These are phyloP conservation scores for Euclidia mi DNA, from an alignment of 2,888 invertebrate species.

Conservation along the genomic window DNA sequence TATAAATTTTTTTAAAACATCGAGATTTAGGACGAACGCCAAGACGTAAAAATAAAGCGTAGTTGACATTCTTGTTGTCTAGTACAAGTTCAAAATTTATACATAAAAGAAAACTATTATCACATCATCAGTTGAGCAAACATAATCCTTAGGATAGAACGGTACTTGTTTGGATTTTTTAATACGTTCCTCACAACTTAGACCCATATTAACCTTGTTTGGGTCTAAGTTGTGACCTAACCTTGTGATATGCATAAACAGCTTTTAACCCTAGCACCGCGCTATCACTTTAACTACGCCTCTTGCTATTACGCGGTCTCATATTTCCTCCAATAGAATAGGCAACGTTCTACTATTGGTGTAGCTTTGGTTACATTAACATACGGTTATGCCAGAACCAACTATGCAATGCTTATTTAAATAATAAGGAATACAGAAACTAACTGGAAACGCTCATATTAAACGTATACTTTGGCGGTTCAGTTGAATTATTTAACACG, in stretches of 20 bases:
- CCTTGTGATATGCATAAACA: conserved; percentile 49
- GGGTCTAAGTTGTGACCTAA: too few relatives aligned
- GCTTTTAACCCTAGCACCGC: conserved; percentile 49
- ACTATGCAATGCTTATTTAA: conserved; percentile 68
- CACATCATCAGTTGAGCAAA: neutral
- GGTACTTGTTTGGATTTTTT: conserved; percentile 36
- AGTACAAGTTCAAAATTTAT: too few relatives aligned
- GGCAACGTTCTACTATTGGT: conserved; percentile 45
- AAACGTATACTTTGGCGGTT: too few relatives aligned
- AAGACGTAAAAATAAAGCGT: too few relatives aligned
- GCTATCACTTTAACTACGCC: conserved; percentile 43
- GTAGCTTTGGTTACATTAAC: conserved; percentile 67
- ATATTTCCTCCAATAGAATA: conserved; percentile 55
- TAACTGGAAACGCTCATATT: neutral
- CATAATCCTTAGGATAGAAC: conserved; percentile 9
- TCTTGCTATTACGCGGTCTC: conserved; percentile 54
- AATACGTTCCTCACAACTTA: conserved; percentile 37
- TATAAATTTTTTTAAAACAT: too few relatives aligned
- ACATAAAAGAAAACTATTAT: neutral
- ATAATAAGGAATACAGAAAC: conserved; percentile 60
- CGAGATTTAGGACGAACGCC: too few relatives aligned
- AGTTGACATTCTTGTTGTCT: too few relatives aligned
- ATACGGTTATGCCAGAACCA: conserved; percentile 63
- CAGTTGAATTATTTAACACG: too few relatives aligned
- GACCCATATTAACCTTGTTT: conserved; percentile 40